phyloP scores from a whole-genome alignment of 92 coral and sea anemone species.

The Anthopleura xanthogrammica region DNA sequence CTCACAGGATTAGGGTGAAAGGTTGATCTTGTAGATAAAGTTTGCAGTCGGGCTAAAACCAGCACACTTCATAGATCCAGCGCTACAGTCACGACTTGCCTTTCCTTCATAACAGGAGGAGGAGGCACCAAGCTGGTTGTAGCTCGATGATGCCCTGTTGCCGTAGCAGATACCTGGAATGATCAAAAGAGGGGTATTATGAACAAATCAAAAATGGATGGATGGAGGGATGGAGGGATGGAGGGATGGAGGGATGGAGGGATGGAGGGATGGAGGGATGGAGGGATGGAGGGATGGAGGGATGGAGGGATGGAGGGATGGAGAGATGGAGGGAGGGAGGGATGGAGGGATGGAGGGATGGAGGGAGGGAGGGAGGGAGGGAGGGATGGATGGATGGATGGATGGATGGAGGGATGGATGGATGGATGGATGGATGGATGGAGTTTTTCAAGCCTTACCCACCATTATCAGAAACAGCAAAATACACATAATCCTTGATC shows the following conservation, averaged over 20 bases:
- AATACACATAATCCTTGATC: constrained; percentile 24
- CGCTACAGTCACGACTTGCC: constrained; percentile 3
- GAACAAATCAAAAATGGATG: not conserved
- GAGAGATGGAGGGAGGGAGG: too few relatives aligned
- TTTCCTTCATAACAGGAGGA: constrained; percentile 36
- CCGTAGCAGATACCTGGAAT: constrained; percentile 19
- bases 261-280: too few relatives aligned
- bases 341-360: too few relatives aligned
- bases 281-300: too few relatives aligned
- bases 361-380: too few relatives aligned
- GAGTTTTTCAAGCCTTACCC: not conserved
- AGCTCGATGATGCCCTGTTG: constrained; percentile 8
- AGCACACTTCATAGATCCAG: constrained; percentile 35
- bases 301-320: too few relatives aligned
- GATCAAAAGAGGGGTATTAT: too few relatives aligned
- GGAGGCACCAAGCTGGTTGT: constrained; percentile 34
- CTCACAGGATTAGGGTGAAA: not conserved
- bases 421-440: too few relatives aligned
- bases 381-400: too few relatives aligned
- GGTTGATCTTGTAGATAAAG: constrained; percentile 46
- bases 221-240: too few relatives aligned
- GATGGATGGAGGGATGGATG: not conserved
- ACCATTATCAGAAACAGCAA: constrained; percentile 59
- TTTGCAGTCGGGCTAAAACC: constrained; percentile 17
- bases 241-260: too few relatives aligned